Conservation (phyloP, 1,140 invertebrate genomes). For the Trinorchestia longiramus region DNA sequence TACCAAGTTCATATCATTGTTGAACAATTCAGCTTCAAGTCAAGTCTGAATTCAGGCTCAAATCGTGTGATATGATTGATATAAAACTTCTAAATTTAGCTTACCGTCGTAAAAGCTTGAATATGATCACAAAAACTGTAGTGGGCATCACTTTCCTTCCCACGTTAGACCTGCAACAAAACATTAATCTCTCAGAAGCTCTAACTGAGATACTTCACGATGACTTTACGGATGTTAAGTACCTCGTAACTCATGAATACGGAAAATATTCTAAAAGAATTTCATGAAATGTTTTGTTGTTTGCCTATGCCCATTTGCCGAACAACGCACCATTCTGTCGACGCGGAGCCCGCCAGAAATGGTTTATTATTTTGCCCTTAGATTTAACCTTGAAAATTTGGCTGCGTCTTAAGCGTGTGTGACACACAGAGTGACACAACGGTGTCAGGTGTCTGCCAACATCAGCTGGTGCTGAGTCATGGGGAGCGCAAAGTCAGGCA, state of each 20-base stretch:
- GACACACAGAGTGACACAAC: slow-evolving; percentile 48
- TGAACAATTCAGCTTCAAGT: neutral
- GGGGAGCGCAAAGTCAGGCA: neutral
- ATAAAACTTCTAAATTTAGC: neutral
- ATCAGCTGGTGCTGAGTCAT: slow-evolving; percentile 41
- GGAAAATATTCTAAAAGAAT: neutral
- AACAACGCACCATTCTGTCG: neutral
- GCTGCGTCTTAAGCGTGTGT: neutral
- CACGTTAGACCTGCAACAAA: neutral
- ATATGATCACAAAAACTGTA: neutral
- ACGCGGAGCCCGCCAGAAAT: neutral
- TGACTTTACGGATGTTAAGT: neutral
- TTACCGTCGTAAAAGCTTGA: neutral
- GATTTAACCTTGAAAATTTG: slow-evolving; percentile 46
- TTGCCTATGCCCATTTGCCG: neutral
- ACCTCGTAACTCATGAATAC: neutral
- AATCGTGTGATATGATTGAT: neutral
- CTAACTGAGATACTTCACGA: neutral
- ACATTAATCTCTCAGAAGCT: neutral
- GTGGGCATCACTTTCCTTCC: neutral
- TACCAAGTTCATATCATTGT: neutral
- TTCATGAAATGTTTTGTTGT: neutral
- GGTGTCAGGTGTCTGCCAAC: slow-evolving; percentile 52
- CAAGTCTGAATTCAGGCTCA: neutral
- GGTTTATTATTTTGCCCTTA: neutral